Conservation (phyloP, 2,113 vertebrate species). For the Sporophila hypoxantha region DNA sequence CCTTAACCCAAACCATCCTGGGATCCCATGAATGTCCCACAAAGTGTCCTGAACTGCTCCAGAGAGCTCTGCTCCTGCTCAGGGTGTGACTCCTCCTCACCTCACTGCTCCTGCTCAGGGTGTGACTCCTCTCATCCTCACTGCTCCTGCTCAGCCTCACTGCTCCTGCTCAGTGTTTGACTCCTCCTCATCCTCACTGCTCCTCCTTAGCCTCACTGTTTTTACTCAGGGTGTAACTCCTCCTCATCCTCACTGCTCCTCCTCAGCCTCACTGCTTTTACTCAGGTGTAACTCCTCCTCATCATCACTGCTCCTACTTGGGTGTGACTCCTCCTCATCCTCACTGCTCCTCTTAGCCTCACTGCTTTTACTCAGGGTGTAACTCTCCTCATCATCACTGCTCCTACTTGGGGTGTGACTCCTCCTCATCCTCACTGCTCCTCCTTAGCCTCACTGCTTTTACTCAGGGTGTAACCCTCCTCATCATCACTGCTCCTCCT, state of each 20-base stretch:
- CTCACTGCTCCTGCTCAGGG: background rate
- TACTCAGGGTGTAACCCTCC: background rate
- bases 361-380: background rate
- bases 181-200: background rate
- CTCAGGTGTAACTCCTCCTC: background rate
- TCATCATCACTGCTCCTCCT: background rate
- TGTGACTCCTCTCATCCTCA: too few relatives aligned
- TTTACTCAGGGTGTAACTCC: background rate
- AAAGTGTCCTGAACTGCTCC: background rate
- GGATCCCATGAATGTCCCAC: background rate
- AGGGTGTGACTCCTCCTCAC: background rate
- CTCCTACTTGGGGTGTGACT: background rate
- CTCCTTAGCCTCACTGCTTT: background rate
- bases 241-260: background rate
- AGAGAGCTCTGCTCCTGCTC: background rate
- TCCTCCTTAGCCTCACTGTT: background rate
- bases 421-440: background rate
- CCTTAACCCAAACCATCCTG: background rate
- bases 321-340: too few relatives aligned
- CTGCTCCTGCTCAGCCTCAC: too few relatives aligned
- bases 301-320: too few relatives aligned
- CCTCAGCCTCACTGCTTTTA: too few relatives aligned
- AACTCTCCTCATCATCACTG: background rate
- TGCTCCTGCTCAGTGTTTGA: background rate
- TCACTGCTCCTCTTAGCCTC: too few relatives aligned